Evolutionary conservation across 2,888 invertebrate species (phyloP).

Genomic region (Mythimna pallens): DNA sequence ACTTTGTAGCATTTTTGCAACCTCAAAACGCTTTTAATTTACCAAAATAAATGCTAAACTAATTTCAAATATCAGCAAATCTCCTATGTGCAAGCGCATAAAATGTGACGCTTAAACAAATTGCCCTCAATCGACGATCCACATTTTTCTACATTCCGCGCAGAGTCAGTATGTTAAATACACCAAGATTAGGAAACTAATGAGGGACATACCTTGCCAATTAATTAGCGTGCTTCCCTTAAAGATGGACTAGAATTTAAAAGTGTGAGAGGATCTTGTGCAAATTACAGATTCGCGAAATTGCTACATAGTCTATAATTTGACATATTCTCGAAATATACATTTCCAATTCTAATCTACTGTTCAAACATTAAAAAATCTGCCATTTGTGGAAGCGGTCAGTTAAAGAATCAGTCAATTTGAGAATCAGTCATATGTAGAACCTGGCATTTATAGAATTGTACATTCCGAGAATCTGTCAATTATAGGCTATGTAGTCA

Average conservation of each 20-base stretch:
- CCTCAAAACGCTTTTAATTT: not conserved
- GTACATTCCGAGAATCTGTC: too few relatives aligned
- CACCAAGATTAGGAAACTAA: slow-evolving; percentile 46
- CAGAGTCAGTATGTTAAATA: slow-evolving; percentile 43
- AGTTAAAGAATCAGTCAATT: too few relatives aligned
- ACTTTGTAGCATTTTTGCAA: not conserved
- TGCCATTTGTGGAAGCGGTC: too few relatives aligned
- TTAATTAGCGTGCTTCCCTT: slow-evolving; percentile 39
- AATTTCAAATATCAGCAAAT: slow-evolving; percentile 1
- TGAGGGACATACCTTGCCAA: slow-evolving; percentile 26
- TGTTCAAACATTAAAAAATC: too few relatives aligned
- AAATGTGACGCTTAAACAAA: slow-evolving; percentile 71
- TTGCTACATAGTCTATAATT: too few relatives aligned
- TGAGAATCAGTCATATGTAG: too few relatives aligned
- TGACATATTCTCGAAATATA: too few relatives aligned
- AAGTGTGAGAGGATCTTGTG: not conserved
- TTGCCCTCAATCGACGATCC: slow-evolving; percentile 68
- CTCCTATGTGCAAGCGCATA: slow-evolving; percentile 47
- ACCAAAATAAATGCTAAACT: not conserved
- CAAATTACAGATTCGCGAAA: not conserved
- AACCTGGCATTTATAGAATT: too few relatives aligned
- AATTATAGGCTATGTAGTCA: too few relatives aligned
- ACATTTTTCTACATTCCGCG: slow-evolving; percentile 68
- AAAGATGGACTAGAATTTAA: slow-evolving; percentile 35
- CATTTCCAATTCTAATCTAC: too few relatives aligned